Base-by-base conservation (phyloP, 2,888 invertebrate species). In the Machimus atricapillus region DNA sequence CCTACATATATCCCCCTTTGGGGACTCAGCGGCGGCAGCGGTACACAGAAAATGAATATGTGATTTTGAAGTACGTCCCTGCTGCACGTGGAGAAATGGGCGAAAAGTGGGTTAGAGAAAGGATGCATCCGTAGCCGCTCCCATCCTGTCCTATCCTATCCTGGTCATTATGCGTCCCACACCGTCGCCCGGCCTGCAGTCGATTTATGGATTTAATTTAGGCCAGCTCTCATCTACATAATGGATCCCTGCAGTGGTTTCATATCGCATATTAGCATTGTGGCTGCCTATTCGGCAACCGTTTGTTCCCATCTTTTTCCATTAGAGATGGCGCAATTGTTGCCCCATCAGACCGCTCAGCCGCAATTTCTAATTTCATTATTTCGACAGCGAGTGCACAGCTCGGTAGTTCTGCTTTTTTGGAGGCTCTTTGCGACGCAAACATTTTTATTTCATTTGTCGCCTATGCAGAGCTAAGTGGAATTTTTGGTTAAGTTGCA, bases 201-300 rank as follows among this genome's bases (percentile, higher is more conserved):
- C 89, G 88, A 89, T 89, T 89, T 89, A 88, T 89, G 88, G 88
- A 89, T 89, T 89, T 89, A 88, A 89, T 89, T 89, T 89, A 85
- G 88, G 88, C 87, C 87, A 88, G 89, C 88, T 87, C 88, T 89
- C 89, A 89, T 89, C 89, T 89, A 87, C 88, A 89, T 89, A 89
- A 89, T 89, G 89, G 89, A 89, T 89, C 87, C 88, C 88, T 89
- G 89, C 89, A 89, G 89, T 89, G 87, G 88, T 89, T 89, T 88
- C 87, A 88, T 88, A 86, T 86, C 58, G 85, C 81, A 43, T 85
- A 86, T 86, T 86, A 86, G 58, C 56, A 77, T 86, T 86, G 87
- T 86, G 79, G 87, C 83, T 43, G 46, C 19, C 40, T 46, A 43
- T 31, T 56, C 58, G 85, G 73, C 46, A 37, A 43, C 37, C 34